Conservation (phyloP, 2,113 vertebrate genomes). For the Ctenomys sociabilis region DNA sequence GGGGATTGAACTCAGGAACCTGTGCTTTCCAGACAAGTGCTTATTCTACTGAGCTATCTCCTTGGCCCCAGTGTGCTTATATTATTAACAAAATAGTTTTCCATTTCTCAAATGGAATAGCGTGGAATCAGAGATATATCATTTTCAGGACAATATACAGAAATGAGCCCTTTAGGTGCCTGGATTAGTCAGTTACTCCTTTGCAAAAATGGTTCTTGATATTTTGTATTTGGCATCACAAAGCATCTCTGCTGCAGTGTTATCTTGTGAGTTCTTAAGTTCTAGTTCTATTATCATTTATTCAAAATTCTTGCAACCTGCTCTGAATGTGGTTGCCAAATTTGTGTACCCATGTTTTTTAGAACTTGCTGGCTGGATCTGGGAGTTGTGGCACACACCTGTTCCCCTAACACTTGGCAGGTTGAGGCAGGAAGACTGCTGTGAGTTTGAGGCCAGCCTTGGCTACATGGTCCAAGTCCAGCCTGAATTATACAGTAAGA, state of each 20-base stretch:
- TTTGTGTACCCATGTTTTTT: conserved; percentile 3
- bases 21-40: too few species aligned
- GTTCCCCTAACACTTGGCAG: neutral
- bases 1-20: too few species aligned
- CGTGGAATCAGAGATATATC: neutral
- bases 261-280: neutral
- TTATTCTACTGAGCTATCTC: too few species aligned
- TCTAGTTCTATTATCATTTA: neutral
- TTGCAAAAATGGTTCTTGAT: neutral
- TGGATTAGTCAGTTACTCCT: neutral
- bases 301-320: neutral
- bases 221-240: conserved; percentile 14
- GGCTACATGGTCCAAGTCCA: neutral
- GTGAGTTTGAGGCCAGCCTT: neutral
- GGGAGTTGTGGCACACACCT: neutral
- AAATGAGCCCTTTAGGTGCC: neutral
- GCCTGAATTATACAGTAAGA: neutral
- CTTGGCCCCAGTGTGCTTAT: too few species aligned
- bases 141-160: neutral
- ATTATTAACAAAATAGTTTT: neutral
- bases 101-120: neutral
- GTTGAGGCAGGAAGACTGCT: neutral
- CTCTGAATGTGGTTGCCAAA: neutral
- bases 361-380: neutral
- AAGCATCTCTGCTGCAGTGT: neutral